These are phyloP conservation scores for Carlito syrichta DNA, from an alignment of 2,113 vertebrate species.

Conservation along the genomic window DNA sequence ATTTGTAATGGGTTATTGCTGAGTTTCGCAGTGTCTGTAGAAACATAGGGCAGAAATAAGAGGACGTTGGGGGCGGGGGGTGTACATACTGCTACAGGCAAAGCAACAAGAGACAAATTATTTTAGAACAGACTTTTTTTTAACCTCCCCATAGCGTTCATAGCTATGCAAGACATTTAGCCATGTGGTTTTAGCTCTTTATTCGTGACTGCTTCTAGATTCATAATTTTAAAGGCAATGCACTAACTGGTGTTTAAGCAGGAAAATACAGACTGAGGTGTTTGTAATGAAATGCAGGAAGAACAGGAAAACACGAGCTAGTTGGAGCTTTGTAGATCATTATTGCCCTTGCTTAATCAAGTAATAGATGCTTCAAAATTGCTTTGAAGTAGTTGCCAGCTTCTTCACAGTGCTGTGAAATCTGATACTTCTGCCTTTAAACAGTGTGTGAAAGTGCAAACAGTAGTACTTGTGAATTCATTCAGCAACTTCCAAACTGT, in stretches of 20 bases:
- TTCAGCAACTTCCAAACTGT: conserved; percentile 82
- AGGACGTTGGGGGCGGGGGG: no score
- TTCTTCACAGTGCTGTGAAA: conserved; percentile 81
- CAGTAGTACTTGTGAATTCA: conserved; percentile 84
- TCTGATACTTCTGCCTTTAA: conserved; percentile 82
- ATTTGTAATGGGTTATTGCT: neutral
- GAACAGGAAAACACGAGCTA: conserved; percentile 48
- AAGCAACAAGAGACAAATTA: neutral
- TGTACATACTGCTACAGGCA: neutral
- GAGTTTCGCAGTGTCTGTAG: neutral
- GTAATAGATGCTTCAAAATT: conserved; percentile 80
- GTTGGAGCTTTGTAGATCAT: conserved; percentile 69
- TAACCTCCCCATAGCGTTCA: neutral
- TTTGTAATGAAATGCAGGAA: conserved; percentile 45
- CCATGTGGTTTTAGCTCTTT: conserved; percentile 5
- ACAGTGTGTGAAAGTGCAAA: conserved; percentile 81
- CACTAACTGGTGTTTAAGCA: conserved; percentile 40
- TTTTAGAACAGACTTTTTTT: neutral
- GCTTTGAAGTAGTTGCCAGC: conserved; percentile 85
- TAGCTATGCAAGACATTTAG: neutral
- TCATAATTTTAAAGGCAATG: conserved; percentile 40
- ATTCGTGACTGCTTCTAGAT: conserved; percentile 15
- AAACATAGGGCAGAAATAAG: neutral
- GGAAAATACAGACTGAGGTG: conserved; percentile 4
- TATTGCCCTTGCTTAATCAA: conserved; percentile 81